Evolutionary conservation across 1,140 invertebrate species (phyloP), one percentile per base, ranked within the genome.

Genomic region (Apolygus lucorum): DNA sequence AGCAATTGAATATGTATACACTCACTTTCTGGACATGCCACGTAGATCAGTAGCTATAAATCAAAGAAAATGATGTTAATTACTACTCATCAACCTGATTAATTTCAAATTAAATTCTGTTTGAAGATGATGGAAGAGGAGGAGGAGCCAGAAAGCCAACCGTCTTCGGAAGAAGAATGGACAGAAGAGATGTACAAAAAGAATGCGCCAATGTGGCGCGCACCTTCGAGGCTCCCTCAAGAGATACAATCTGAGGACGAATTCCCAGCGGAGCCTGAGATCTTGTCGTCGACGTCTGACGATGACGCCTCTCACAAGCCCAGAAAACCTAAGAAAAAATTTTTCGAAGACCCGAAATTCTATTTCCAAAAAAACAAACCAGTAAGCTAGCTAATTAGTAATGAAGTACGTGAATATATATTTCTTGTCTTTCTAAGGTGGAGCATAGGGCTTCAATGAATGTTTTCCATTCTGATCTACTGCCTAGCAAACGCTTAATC

Each of bases 301-400:
- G 22, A 59, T 17, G 54, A 22, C 22, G 4, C 11, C 13, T 4
- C 11, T 13, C 54, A 8, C 22, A 59, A 59, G 22, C 54, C 54
- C 4, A 13, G 54, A 24, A 22, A 14, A 22, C 54, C 54, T 13
- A 8, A 8, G 11, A 59, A 59, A 22, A 59, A 59, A 22, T 59
- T 59, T 24, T 59, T 59, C 22, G 54, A 59, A 59, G 22, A 59
- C 22, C 54, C 11, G 4, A 59, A 59, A 59, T 59, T 59, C 22
- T 59, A 59, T 21, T 11, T 24, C 4, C 11, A 24, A 22, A 17
- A 59, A 13, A 59, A 59, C 22, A 22, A 59, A 59, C 54, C 22
- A 4, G 54, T 59, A 24, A 59, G 54, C 22, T 59, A 8, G 4
- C 4, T 4, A 8, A 8, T 42, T 42, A 42, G 34, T 17, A 42